phyloP scores from a whole-genome alignment of 2,797 vertebrate species.

The Chaenodraco wilsoni region DNA sequence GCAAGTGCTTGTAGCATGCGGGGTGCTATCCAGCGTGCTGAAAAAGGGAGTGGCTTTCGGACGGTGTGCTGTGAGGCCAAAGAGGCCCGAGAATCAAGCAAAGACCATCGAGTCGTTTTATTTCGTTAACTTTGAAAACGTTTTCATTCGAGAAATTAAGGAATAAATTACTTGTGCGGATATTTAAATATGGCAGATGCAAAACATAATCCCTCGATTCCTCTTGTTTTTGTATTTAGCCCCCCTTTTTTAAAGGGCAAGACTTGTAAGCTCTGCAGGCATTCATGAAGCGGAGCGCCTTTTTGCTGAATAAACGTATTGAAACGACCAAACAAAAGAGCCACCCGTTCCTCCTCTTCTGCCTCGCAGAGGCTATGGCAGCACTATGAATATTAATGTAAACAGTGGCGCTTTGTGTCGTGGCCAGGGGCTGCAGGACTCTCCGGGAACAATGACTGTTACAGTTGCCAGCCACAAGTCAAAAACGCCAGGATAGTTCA shows the following conservation, averaged over 20 bases:
- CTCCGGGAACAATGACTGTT: constrained; percentile 85
- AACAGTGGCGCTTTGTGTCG: constrained; percentile 89
- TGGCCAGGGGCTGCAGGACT: constrained; percentile 83
- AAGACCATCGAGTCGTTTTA: constrained; percentile 11
- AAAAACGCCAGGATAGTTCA: constrained; percentile 53
- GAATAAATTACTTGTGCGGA: not conserved
- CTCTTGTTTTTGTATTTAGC: constrained; percentile 25
- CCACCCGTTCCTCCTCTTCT: constrained; percentile 89
- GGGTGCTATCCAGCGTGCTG: constrained; percentile 88
- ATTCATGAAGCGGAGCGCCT: constrained; percentile 80
- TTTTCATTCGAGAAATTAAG: not conserved
- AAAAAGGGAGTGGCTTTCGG: constrained; percentile 83
- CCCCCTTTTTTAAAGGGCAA: constrained; percentile 45
- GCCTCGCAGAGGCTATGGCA: constrained; percentile 84
- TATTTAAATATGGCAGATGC: constrained; percentile 8
- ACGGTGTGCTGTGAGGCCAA: constrained; percentile 59
- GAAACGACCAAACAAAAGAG: constrained; percentile 88
- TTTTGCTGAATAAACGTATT: constrained; percentile 91
- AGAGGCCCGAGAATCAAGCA: constrained; percentile 41
- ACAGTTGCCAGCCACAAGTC: constrained; percentile 75
- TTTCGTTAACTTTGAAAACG: not conserved
- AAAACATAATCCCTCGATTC: not conserved
- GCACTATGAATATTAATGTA: constrained; percentile 91
- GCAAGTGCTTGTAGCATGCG: constrained; percentile 55
- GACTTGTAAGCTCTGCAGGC: constrained; percentile 79